Evolutionary conservation across 2,888 invertebrate genomes (phyloP), one percentile per base, ranked within the genome.

Genomic region (Drosophila vallismaia): DNA sequence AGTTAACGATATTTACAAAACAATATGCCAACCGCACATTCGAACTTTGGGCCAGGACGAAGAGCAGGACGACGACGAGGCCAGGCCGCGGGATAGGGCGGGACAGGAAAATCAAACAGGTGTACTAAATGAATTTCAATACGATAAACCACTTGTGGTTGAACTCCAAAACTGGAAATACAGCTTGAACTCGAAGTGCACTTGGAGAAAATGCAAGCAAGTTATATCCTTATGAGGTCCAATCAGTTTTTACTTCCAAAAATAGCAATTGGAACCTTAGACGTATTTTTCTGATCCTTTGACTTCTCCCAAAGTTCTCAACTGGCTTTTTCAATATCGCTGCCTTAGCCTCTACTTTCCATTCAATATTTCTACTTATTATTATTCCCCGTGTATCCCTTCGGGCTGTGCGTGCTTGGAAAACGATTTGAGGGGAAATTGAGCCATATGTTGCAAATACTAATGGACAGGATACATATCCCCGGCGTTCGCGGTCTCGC

Each of bases 371-470:
- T 12, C n/a, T 6, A 36, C n/a, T n/a, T 4, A n/a, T 36, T 36
- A 31, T 49, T 31, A 19, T 14, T 33, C 10, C 2, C 29, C n/a
- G 19, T 26, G 12, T 66, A 38, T 64, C 26, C 64, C 68, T 46
- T 53, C 54, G 45, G 73, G 55, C 54, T 42, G 79, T 50, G 46
- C 63, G 58, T 64, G 70, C 59, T 42, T 55, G 69, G 74, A 78
- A 76, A 77, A 69, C 74, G 76, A 77, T 81, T 84, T 81, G 74
- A 86, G 77, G 60, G 88, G 90, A 90, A 89, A 90, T 89, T 83
- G 76, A 86, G 90, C 89, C 89, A 89, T 89, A 90, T 89, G 89
- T 86, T 89, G 79, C 74, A 77, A 89, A 86, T 89, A 89, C 86
- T 86, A 89, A 89, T 86, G 79, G 75, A 80, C 78, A 77, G 66